Percentiles rank a stretch among this genome's conserved stretches.
phyloP scores from a whole-genome alignment of 1,140 invertebrate genomes.

The Paracyclopina nana region DNA sequence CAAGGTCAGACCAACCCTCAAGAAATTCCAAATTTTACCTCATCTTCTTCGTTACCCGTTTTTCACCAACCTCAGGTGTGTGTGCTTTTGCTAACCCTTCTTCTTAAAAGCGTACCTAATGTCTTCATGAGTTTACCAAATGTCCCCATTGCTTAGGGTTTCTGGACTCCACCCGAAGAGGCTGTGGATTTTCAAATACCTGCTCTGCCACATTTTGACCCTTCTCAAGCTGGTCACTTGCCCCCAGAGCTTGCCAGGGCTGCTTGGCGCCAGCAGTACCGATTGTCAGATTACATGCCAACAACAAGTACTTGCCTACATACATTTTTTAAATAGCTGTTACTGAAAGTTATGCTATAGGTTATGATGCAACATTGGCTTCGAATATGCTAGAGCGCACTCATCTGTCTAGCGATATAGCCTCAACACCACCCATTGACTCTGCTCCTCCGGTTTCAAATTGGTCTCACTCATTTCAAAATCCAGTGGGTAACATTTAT shows the following conservation, averaged over 20 bases:
- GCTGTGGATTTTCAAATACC: not conserved
- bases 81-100: not conserved
- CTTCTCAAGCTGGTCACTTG: not conserved
- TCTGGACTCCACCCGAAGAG: conserved; percentile 6
- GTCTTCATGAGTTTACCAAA: too few relatives aligned
- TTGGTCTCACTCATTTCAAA: too few relatives aligned
- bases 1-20: not conserved
- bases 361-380: too few relatives aligned
- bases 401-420: too few relatives aligned
- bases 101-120: too few relatives aligned
- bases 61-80: not conserved
- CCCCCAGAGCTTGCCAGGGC: not conserved
- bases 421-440: too few relatives aligned
- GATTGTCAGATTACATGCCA: conserved; percentile 8
- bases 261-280: not conserved
- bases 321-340: too few relatives aligned
- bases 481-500: too few relatives aligned
- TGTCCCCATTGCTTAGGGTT: not conserved
- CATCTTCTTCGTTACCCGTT: not conserved
- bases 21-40: not conserved
- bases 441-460: too few relatives aligned
- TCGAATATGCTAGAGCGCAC: too few relatives aligned
- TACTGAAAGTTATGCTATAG: too few relatives aligned
- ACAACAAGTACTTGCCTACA: too few relatives aligned
- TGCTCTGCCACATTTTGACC: conserved; percentile 2